These are phyloP conservation scores for Cylloceria caligata DNA, from an alignment of 2,888 invertebrate species.

Conservation along the genomic window DNA sequence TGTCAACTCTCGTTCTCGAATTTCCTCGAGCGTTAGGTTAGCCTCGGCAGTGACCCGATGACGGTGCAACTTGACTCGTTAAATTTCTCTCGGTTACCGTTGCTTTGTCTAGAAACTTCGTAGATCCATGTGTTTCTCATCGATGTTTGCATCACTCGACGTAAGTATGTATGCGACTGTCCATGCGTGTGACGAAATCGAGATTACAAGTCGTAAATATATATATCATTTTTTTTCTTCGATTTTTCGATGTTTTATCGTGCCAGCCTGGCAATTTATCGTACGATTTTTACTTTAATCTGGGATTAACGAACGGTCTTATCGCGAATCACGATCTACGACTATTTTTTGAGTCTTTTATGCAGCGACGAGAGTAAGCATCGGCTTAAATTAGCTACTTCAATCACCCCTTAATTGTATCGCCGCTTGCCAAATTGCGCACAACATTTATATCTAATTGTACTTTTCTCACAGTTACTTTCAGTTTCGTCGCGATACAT, in stretches of 20 bases:
- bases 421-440: not conserved
- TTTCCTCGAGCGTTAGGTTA: conserved; percentile 73
- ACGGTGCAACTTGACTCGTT: conserved; percentile 77
- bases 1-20: conserved; percentile 53
- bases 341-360: too few relatives aligned
- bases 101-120: conserved; percentile 59
- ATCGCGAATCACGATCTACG: not conserved
- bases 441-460: not conserved
- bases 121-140: conserved; percentile 25
- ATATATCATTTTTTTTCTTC: conserved; percentile 59
- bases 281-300: not conserved
- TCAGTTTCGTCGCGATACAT: conserved; percentile 72
- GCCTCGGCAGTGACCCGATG: conserved; percentile 70
- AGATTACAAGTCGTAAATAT: conserved; percentile 47
- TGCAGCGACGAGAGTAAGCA: not conserved
- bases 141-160: conserved; percentile 22
- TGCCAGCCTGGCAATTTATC: not conserved
- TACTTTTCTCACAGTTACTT: conserved; percentile 70
- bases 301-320: not conserved
- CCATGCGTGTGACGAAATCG: conserved; percentile 55
- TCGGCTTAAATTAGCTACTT: not conserved
- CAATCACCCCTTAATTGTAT: not conserved
- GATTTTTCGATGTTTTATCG: not conserved
- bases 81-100: conserved; percentile 60
- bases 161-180: conserved; percentile 11